Conservation (phyloP, 2,113 vertebrate genomes). For the Bambusicola thoracicus region DNA sequence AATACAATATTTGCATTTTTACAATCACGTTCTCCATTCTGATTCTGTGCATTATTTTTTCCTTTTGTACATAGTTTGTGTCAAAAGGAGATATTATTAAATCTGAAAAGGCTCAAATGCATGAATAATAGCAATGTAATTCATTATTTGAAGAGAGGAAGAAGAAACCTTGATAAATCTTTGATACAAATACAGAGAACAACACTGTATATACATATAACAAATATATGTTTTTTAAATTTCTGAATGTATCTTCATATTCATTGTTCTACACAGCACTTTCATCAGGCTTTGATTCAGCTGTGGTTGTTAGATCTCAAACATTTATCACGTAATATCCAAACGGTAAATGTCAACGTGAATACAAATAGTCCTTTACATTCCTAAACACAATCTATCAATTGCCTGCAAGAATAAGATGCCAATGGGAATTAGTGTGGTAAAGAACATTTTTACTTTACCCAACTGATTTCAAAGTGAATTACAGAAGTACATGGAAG, state of each 20-base stretch:
- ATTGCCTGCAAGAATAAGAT: not conserved
- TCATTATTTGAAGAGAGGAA: constrained; percentile 65
- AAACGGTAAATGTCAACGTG: not conserved
- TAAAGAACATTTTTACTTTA: not conserved
- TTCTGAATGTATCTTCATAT: not conserved
- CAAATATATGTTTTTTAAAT: not conserved
- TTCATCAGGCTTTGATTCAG: not conserved
- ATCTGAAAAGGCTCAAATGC: constrained; percentile 71
- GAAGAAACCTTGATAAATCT: constrained; percentile 28
- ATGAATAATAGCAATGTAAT: constrained; percentile 66
- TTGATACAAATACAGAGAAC: not conserved
- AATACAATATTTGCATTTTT: constrained; percentile 73
- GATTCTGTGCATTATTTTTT: constrained; percentile 19
- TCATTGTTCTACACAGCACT: not conserved
- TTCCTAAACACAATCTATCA: not conserved
- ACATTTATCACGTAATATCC: not conserved
- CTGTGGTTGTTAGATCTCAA: not conserved
- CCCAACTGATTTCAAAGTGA: not conserved
- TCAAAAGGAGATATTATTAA: constrained; percentile 73
- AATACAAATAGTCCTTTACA: not conserved
- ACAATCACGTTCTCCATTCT: constrained; percentile 59
- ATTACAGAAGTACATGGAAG: not conserved
- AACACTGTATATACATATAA: not conserved
- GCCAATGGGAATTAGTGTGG: not conserved
- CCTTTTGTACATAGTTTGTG: constrained; percentile 32